phyloP scores from a whole-genome alignment of 2,113 vertebrate species.

The Psammodynastes pulverulentus region DNA sequence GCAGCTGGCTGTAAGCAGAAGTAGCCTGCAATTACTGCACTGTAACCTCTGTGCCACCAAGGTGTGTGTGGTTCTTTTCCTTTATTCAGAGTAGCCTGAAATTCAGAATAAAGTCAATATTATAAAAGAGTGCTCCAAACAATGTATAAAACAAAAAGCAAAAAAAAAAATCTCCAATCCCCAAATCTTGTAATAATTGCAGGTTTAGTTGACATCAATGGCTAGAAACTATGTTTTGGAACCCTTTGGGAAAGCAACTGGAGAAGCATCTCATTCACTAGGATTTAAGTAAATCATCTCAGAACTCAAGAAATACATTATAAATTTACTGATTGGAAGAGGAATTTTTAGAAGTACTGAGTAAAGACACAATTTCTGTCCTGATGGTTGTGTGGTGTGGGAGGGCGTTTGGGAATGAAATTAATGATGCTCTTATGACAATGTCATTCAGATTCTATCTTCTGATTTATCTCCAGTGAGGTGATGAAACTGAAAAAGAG shows the following conservation, averaged over 20 bases:
- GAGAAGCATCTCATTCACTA: background rate
- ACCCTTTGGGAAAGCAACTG: background rate
- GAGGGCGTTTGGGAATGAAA: background rate
- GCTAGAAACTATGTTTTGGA: background rate
- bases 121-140: background rate
- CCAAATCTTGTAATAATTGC: background rate
- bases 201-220: background rate
- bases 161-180: background rate
- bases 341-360: background rate
- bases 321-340: background rate
- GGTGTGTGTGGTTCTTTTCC: background rate
- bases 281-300: background rate
- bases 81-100: background rate
- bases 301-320: background rate
- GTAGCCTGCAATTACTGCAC: too few relatives aligned
- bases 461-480: constrained; percentile 67
- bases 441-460: background rate
- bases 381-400: background rate
- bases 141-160: background rate
- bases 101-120: background rate
- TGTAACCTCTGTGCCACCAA: too few relatives aligned
- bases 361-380: background rate
- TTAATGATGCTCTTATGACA: background rate
- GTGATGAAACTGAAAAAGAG: constrained; percentile 83
- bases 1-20: too few relatives aligned